Percentiles rank a stretch among this genome's conserved stretches.
phyloP scores from a whole-genome alignment of 2,113 vertebrate species.

The Sinosuthora webbiana region DNA sequence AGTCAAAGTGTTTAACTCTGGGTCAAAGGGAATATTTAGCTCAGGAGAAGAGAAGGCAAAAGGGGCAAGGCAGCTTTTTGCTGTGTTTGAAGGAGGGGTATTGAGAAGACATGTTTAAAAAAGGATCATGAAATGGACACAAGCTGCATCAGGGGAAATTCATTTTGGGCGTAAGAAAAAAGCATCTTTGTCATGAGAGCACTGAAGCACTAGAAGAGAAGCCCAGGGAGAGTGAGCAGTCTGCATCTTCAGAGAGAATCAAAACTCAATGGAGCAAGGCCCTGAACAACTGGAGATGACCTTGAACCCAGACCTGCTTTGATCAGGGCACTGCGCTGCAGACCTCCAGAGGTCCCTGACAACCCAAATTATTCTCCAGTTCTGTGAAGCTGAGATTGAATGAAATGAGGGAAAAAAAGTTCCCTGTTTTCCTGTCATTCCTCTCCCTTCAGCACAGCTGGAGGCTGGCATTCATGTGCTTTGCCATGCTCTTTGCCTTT shows the following conservation, averaged over 20 bases:
- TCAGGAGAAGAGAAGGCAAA: neutral
- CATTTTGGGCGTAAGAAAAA: neutral
- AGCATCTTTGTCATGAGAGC: neutral
- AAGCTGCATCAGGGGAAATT: neutral
- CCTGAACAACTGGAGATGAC: neutral
- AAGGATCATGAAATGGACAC: neutral
- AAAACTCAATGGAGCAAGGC: neutral
- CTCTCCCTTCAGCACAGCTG: neutral
- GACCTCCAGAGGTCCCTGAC: neutral
- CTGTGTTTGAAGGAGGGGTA: neutral
- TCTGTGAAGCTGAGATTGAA: neutral
- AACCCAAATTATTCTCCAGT: neutral
- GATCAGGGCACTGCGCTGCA: neutral
- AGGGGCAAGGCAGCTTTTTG: neutral
- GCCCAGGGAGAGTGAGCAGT: neutral
- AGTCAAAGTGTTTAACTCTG: neutral
- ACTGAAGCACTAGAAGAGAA: neutral
- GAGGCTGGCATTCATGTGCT: neutral
- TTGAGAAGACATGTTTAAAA: neutral
- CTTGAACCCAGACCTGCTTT: slow-evolving; percentile 7
- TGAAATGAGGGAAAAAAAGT: neutral
- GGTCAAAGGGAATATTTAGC: neutral
- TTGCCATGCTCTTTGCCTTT: neutral
- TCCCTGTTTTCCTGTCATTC: neutral
- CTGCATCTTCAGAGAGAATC: neutral